These are phyloP conservation scores for Oxyscelio sp. DNA, from an alignment of 2,888 invertebrate species.

Conservation along the genomic window DNA sequence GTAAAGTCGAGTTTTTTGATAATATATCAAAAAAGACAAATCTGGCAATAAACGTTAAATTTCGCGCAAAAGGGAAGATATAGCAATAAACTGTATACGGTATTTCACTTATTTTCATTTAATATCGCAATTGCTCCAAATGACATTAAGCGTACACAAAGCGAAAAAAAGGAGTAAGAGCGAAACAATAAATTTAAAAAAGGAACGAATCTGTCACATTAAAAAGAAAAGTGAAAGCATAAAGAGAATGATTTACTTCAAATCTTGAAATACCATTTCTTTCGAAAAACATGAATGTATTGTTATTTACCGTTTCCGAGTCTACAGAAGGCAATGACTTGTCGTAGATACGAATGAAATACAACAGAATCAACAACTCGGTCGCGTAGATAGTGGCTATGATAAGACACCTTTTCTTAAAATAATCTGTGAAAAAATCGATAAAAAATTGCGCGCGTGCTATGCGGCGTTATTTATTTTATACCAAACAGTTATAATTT, in stretches of 20 bases:
- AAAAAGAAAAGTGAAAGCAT: background rate
- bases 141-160: too few relatives aligned
- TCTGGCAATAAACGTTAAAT: too few relatives aligned
- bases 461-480: too few relatives aligned
- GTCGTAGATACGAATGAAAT: constrained; percentile 55
- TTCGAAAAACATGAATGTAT: constrained; percentile 19
- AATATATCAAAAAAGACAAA: too few relatives aligned
- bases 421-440: constrained; percentile 33
- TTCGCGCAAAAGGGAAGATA: too few relatives aligned
- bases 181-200: background rate
- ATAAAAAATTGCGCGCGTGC: too few relatives aligned
- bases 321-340: constrained; percentile 50
- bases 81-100: too few relatives aligned
- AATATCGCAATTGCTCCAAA: too few relatives aligned
- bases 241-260: constrained; percentile 11
- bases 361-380: constrained; percentile 44
- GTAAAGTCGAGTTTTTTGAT: too few relatives aligned
- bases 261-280: background rate
- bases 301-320: constrained; percentile 45
- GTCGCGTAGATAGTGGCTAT: constrained; percentile 30
- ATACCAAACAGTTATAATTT: too few relatives aligned
- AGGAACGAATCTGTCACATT: background rate
- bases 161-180: background rate
- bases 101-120: too few relatives aligned
- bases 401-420: constrained; percentile 55